Base-by-base conservation (phyloP, 2,888 invertebrate genomes). In the Osedax frankpressi region DNA sequence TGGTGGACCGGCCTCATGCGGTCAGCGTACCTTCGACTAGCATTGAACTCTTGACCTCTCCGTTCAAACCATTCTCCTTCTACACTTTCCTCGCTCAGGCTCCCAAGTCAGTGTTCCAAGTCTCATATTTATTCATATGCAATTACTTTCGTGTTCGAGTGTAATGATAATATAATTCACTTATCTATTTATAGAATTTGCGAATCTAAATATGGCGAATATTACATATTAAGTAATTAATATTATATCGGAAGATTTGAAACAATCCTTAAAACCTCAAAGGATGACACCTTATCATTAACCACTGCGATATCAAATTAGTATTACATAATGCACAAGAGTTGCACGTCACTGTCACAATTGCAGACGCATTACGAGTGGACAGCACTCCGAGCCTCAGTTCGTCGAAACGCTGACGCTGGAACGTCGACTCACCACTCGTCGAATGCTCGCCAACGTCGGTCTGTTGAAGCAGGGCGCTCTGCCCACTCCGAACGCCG, bases 41-140 rank as follows among this genome's bases (percentile, higher is more conserved):
- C 0, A 80, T 84, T 24, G 83, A 84, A 75, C 79, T 84, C 30
- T 76, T 83, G 25, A 80, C 84, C 0, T 80, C 81, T 63, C 81
- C 81, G 25, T 84, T 84, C 80, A 78, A 79, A 67, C 84, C 83
- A 1, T 84, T 84, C 79, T 76, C 81, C 44, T 83, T 81, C 79
- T 84, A 81, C 80, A 82, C 82, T 75, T 81, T 83, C 76, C 81
- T 83, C 76, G 79, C 62, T 11, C 74, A 78, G 73, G 73, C 71
- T 2, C 74, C 75, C 19, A 73, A 60, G 77, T 77, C 19, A 11
- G 44, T 44, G 6, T 11, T 44, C 44, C n/a, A n/a, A n/a, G n/a
- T n/a, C n/a, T n/a, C n/a, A n/a, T n/a, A n/a, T n/a, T n/a, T n/a
- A n/a, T n/a, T n/a, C n/a, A n/a, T n/a, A n/a, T n/a, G n/a, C n/a